phyloP scores from a whole-genome alignment of 2,888 invertebrate genomes.

The Vesta saturnalis region DNA sequence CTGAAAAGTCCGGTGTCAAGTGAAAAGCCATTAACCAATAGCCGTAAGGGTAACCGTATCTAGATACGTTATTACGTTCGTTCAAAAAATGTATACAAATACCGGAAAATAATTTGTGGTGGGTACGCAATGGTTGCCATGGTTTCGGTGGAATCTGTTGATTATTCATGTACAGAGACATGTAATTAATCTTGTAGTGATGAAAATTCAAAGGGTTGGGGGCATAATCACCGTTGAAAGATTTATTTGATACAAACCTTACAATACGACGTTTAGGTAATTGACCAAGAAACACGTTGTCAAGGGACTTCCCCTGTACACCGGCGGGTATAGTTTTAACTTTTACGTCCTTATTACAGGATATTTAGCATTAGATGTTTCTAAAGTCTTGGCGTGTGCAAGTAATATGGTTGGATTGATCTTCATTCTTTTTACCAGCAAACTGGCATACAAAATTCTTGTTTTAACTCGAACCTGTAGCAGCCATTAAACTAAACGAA shows the following conservation, averaged over 20 bases:
- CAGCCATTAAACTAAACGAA: conserved; percentile 22
- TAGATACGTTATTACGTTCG: conserved; percentile 13
- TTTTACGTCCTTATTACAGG: conserved; percentile 14
- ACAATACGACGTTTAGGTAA: conserved; percentile 10
- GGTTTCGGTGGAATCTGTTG: conserved; percentile 22
- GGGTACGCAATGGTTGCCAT: conserved; percentile 5
- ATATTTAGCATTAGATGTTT: conserved; percentile 5
- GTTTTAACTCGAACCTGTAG: background rate
- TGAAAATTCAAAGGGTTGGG: background rate
- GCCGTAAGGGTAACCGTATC: conserved; percentile 1
- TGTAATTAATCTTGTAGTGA: conserved; percentile 1
- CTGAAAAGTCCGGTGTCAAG: conserved; percentile 17
- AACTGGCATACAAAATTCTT: conserved; percentile 4
- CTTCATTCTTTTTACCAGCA: conserved; percentile 6
- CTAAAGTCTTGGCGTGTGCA: conserved; percentile 10
- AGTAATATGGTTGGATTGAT: conserved; percentile 10
- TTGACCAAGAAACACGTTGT: conserved; percentile 7
- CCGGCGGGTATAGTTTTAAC: conserved; percentile 18
- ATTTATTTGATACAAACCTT: conserved; percentile 14
- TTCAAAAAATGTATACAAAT: conserved; percentile 23
- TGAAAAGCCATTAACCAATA: conserved; percentile 22
- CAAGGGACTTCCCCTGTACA: conserved; percentile 18
- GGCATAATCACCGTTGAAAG: conserved; percentile 13
- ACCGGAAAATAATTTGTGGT: conserved; percentile 16
- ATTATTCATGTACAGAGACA: conserved; percentile 8